Percentiles rank a stretch among this genome's conserved stretches.
Evolutionary conservation across 2,797 vertebrate genomes (phyloP).

Genomic region (Coluber constrictor): DNA sequence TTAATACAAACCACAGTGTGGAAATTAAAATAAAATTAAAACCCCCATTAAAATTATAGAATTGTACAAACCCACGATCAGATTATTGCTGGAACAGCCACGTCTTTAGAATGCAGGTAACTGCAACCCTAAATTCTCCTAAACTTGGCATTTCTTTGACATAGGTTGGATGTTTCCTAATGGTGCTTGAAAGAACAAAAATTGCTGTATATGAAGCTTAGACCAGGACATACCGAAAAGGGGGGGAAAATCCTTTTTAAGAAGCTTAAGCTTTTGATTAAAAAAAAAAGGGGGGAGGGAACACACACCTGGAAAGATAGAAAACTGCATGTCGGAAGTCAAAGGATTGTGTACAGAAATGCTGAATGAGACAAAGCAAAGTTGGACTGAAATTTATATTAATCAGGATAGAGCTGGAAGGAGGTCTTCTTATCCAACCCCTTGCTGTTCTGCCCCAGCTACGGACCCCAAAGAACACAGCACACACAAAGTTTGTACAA

Average conservation of each 20-base stretch:
- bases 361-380: slow-evolving; percentile 25
- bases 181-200: neutral
- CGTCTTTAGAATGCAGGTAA: too few relatives aligned
- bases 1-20: too few relatives aligned
- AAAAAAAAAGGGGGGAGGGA: neutral
- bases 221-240: neutral
- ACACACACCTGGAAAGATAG: neutral
- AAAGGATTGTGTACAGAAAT: slow-evolving; percentile 39
- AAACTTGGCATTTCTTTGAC: neutral
- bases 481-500: too few relatives aligned
- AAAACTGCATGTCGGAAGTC: slow-evolving; percentile 11
- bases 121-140: neutral
- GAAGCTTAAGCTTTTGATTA: neutral
- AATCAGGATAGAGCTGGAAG: neutral
- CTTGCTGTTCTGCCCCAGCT: too few relatives aligned
- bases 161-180: neutral
- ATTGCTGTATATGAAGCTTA: neutral
- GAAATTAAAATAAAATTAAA: too few relatives aligned
- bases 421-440: neutral
- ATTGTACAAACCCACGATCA: too few relatives aligned
- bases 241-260: neutral
- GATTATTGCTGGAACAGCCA: too few relatives aligned
- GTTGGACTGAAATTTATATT: slow-evolving; percentile 21
- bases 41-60: too few relatives aligned
- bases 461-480: too few relatives aligned